Evolutionary conservation across 2,797 vertebrate species (phyloP).

Genomic region (Telmatherina bonti): DNA sequence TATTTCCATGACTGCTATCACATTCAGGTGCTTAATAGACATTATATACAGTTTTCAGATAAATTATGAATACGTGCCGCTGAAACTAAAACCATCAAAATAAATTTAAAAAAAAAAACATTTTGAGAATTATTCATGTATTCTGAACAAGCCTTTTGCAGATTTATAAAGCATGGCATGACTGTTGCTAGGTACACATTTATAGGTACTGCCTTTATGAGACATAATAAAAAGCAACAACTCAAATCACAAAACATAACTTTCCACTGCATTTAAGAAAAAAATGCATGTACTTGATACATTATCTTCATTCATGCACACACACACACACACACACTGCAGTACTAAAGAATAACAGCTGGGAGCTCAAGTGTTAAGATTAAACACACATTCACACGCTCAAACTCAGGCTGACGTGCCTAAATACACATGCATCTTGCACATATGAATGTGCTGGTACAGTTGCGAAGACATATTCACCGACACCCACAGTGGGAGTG

Average conservation of each 20-base stretch:
- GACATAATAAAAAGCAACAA: neutral
- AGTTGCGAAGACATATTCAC: conserved; percentile 16
- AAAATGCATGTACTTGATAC: neutral
- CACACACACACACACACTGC: too few species aligned
- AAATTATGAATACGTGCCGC: neutral
- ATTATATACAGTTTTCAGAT: neutral
- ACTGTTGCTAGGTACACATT: neutral
- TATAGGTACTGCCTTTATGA: neutral
- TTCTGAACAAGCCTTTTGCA: neutral
- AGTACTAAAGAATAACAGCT: conserved; percentile 24
- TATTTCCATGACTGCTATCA: conserved; percentile 8
- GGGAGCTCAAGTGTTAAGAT: conserved; percentile 15
- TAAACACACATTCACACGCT: conserved; percentile 30
- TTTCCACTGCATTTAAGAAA: neutral
- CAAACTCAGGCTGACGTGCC: conserved; percentile 1
- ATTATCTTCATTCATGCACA: neutral
- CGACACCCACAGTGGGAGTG: conserved; percentile 9
- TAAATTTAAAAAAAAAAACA: too few species aligned
- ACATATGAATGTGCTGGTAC: neutral
- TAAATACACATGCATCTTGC: conserved; percentile 14
- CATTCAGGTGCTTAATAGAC: neutral
- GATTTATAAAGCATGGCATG: neutral
- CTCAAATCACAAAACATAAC: neutral
- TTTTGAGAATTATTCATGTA: neutral
- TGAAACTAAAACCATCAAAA: neutral